Percentiles rank a stretch among this genome's conserved stretches.
Evolutionary conservation across 2,888 invertebrate genomes (phyloP).

Genomic region (Glyphotaelius pellucidus): DNA sequence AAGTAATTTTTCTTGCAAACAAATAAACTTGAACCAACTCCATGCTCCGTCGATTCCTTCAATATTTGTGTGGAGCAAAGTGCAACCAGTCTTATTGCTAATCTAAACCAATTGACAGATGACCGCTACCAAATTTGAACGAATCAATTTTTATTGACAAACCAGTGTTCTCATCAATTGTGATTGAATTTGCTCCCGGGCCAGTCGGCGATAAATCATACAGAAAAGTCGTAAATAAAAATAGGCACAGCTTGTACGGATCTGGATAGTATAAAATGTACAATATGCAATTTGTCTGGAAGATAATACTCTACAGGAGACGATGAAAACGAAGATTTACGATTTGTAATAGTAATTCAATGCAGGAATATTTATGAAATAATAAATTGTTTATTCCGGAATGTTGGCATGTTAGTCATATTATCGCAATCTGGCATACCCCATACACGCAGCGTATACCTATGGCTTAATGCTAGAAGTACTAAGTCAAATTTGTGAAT

Average conservation of each 20-base stretch:
- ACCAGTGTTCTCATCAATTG: background rate
- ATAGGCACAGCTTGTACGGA: background rate
- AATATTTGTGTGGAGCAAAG: background rate
- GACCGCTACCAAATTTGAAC: constrained; percentile 11
- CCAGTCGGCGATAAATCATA: background rate
- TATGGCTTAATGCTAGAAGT: too few species aligned
- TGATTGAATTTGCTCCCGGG: constrained; percentile 11
- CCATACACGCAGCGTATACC: too few species aligned
- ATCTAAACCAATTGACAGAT: constrained; percentile 39
- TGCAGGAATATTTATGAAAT: background rate
- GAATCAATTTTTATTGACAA: constrained; percentile 40
- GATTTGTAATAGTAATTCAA: background rate
- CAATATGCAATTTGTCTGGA: background rate
- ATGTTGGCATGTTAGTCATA: too few species aligned
- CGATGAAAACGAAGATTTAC: background rate
- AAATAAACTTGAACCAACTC: background rate
- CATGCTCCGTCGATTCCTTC: background rate
- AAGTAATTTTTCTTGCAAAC: background rate
- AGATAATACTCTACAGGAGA: background rate
- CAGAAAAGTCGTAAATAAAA: background rate
- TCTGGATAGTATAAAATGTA: background rate
- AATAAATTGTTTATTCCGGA: too few species aligned
- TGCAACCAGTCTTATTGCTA: background rate
- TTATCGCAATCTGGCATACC: too few species aligned
- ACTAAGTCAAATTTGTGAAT: too few species aligned